phyloP scores from a whole-genome alignment of 2,888 invertebrate species.

The Eudasyphora cyanicolor region DNA sequence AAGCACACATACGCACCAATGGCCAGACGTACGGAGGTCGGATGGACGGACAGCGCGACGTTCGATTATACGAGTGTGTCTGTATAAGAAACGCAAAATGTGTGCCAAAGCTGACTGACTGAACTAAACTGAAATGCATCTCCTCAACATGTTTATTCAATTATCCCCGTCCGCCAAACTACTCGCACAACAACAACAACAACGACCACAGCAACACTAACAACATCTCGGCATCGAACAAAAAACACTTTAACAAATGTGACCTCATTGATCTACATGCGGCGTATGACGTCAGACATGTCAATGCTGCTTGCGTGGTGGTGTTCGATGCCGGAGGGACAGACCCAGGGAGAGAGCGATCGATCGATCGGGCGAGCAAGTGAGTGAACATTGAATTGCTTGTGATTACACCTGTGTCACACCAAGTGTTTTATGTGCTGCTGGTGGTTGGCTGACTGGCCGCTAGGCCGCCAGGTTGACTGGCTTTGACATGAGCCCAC shows the following conservation, averaged over 20 bases:
- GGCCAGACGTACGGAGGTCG: not conserved
- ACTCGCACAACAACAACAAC: not conserved
- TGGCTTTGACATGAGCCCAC: conserved; percentile 1
- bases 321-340: not conserved
- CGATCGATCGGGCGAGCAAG: not conserved
- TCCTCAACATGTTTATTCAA: conserved; percentile 66
- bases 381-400: not conserved
- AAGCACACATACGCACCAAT: not conserved
- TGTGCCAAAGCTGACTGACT: conserved; percentile 53
- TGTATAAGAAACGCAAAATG: conserved; percentile 51
- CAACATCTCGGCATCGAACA: not conserved
- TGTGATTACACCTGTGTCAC: conserved; percentile 23
- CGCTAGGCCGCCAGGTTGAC: not conserved
- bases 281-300: conserved; percentile 60
- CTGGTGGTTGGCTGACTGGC: not conserved
- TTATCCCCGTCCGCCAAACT: conserved; percentile 45
- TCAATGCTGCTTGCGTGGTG: conserved; percentile 53
- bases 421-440: conserved; percentile 10
- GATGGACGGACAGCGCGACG: too few relatives aligned
- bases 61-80: conserved; percentile 32
- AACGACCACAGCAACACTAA: not conserved
- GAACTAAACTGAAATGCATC: conserved; percentile 54
- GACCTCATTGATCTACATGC: conserved; percentile 62
- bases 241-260: conserved; percentile 59
- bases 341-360: not conserved